These are phyloP conservation scores for Bombus superbus DNA, from an alignment of 1,140 invertebrate genomes.

Conservation along the genomic window DNA sequence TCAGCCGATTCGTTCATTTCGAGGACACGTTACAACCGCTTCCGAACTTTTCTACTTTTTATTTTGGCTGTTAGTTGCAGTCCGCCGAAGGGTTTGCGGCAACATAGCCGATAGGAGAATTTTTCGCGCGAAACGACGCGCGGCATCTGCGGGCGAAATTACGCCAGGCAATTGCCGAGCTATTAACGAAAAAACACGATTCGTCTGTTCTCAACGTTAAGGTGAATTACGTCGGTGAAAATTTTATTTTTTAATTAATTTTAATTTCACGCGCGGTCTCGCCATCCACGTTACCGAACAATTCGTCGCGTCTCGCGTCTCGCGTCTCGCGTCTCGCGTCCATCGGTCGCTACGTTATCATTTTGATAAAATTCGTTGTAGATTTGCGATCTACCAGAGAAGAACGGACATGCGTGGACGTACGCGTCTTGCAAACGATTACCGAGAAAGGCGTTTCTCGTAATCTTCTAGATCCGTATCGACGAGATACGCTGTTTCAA, in stretches of 20 bases:
- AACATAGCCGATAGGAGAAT: not conserved
- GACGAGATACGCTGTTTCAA: not conserved
- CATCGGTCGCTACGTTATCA: no score
- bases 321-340: not conserved
- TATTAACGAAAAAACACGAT: slow-evolving; percentile 4
- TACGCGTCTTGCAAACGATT: not conserved
- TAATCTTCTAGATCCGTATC: slow-evolving; percentile 8
- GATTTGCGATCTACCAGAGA: no score
- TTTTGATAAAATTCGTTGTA: no score
- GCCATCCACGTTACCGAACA: not conserved
- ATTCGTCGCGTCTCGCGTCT: not conserved
- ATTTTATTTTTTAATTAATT: not conserved
- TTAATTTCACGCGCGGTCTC: not conserved
- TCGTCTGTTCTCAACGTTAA: not conserved
- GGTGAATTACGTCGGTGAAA: not conserved
- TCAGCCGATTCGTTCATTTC: slow-evolving; percentile 29
- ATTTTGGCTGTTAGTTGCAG: no score
- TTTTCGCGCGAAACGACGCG: not conserved
- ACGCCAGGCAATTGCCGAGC: not conserved
- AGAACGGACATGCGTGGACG: no score
- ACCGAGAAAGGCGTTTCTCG: not conserved
- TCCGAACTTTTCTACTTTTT: slow-evolving; percentile 1
- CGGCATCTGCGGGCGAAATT: slow-evolving; percentile 1
- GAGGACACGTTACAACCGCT: slow-evolving; percentile 39
- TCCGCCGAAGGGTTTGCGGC: not conserved